These are phyloP conservation scores for Agrochola litura DNA, from an alignment of 2,888 invertebrate species.

Conservation along the genomic window DNA sequence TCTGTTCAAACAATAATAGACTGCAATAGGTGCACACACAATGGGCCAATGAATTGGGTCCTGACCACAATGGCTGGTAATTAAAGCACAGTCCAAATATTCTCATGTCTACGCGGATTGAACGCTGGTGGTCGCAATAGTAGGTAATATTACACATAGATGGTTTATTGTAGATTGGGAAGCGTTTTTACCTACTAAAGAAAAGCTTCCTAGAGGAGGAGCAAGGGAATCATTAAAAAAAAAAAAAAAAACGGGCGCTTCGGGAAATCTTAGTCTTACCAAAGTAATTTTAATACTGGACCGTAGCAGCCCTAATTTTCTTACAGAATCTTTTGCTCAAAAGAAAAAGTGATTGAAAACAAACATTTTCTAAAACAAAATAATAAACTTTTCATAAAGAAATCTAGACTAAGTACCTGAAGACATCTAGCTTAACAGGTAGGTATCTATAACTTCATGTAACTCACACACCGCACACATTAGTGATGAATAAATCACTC, in stretches of 20 bases:
- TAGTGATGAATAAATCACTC: conserved; percentile 45
- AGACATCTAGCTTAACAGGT: background rate
- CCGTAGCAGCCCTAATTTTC: background rate
- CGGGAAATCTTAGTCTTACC: no score
- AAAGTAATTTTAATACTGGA: background rate
- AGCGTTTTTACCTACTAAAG: conserved; percentile 65
- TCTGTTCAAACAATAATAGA: conserved; percentile 63
- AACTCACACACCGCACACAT: conserved; percentile 1
- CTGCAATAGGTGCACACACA: conserved; percentile 64
- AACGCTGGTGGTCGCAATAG: conserved; percentile 88
- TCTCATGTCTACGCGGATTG: conserved; percentile 83
- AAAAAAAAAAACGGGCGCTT: no score
- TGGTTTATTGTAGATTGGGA: background rate
- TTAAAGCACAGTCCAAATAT: conserved; percentile 89
- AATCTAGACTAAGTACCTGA: background rate
- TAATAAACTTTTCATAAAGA: background rate
- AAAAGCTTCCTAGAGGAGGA: conserved; percentile 68
- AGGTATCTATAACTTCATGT: background rate
- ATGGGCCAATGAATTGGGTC: conserved; percentile 71
- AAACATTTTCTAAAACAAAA: background rate
- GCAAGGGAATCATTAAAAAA: no score
- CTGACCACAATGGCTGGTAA: conserved; percentile 87
- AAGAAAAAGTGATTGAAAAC: background rate
- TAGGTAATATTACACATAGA: conserved; percentile 74
- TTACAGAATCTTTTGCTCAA: background rate